phyloP scores from a whole-genome alignment of 2,888 invertebrate species.

The Tetramorium bicarinatum region DNA sequence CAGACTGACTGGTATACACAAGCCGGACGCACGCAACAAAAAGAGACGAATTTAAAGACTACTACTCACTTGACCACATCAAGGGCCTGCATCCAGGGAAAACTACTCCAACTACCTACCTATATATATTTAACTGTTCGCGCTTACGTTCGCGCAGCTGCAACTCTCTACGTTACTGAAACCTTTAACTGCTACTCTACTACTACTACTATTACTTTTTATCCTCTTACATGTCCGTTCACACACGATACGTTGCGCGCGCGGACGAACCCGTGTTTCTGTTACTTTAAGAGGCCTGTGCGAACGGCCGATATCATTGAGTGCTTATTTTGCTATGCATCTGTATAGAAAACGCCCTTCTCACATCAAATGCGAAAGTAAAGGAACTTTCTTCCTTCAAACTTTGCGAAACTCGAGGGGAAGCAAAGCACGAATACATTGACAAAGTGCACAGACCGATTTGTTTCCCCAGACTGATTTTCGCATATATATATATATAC shows the following conservation, averaged over 20 bases:
- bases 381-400: not conserved
- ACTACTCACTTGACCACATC: constrained; percentile 86
- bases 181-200: constrained; percentile 82
- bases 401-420: not conserved
- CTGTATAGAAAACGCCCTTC: not conserved
- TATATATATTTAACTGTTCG: constrained; percentile 79
- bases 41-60: constrained; percentile 86
- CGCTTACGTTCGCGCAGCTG: constrained; percentile 85
- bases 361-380: not conserved
- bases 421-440: not conserved
- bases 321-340: not conserved
- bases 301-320: constrained; percentile 73
- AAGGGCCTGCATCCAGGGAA: constrained; percentile 85
- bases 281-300: constrained; percentile 79
- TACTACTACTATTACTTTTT: constrained; percentile 68
- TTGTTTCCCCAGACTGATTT: constrained; percentile 13
- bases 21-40: constrained; percentile 86
- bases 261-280: constrained; percentile 67
- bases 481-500: not conserved
- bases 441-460: not conserved
- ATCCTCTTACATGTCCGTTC: constrained; percentile 77
- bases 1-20: constrained; percentile 87
- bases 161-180: constrained; percentile 81
- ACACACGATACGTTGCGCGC: constrained; percentile 70
- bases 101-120: constrained; percentile 85